phyloP scores from a whole-genome alignment of 2,113 vertebrate genomes.

The Amazona guildingii region DNA sequence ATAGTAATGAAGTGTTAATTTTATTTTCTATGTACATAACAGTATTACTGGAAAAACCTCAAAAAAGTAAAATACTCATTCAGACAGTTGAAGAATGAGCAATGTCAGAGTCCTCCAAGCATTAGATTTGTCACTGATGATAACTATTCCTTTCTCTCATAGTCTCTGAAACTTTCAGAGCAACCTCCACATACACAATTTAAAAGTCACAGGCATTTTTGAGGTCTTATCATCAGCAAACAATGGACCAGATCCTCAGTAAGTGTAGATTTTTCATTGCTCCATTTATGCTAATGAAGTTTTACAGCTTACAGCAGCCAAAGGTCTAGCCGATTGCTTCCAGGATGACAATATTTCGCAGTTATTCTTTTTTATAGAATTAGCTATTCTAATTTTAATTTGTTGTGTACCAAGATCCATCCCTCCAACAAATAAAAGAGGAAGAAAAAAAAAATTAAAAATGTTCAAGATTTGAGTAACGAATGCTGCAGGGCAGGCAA shows the following conservation, averaged over 20 bases:
- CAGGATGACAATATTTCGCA: not conserved
- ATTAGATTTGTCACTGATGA: not conserved
- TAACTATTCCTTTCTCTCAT: not conserved
- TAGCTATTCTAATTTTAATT: not conserved
- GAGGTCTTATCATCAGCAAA: not conserved
- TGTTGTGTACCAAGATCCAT: not conserved
- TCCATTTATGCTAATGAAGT: not conserved
- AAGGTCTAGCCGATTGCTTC: not conserved
- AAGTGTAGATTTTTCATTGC: not conserved
- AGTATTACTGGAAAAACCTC: not conserved
- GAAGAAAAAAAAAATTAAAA: not conserved
- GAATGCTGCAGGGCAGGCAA: not conserved
- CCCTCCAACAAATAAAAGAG: not conserved
- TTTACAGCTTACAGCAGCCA: not conserved
- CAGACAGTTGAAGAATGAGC: not conserved
- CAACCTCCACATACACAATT: not conserved
- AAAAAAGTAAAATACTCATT: not conserved
- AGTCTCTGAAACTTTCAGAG: not conserved
- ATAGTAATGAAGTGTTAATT: not conserved
- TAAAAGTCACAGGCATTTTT: not conserved
- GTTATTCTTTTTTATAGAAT: not conserved
- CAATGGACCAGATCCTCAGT: not conserved
- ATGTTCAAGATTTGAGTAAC: not conserved
- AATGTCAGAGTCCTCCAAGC: not conserved
- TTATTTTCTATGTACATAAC: constrained; percentile 4